These are phyloP conservation scores for Netelia inedita DNA, from an alignment of 2,888 invertebrate species.

Conservation along the genomic window DNA sequence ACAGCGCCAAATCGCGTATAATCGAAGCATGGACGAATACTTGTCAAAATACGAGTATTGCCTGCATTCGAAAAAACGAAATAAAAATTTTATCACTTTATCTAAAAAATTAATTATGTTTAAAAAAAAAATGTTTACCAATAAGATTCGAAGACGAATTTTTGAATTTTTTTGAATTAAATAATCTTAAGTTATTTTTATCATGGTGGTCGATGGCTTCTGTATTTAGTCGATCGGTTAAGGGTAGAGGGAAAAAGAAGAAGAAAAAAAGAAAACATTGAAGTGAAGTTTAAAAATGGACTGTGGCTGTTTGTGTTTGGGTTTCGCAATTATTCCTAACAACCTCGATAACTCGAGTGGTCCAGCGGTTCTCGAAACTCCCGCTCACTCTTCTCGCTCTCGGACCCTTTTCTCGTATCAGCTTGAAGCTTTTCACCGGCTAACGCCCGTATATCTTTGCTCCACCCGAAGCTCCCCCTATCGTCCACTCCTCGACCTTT, in stretches of 20 bases:
- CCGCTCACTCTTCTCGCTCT: constrained; percentile 20
- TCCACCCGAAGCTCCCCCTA: neutral
- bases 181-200: no score
- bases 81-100: no score
- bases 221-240: neutral
- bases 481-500: neutral
- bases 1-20: neutral
- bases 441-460: constrained; percentile 37
- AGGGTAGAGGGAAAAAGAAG: neutral
- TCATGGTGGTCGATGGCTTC: no score
- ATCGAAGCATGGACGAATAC: neutral
- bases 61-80: neutral
- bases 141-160: no score
- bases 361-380: constrained; percentile 68
- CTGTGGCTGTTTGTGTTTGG: constrained; percentile 32
- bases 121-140: no score
- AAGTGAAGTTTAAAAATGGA: constrained; percentile 12
- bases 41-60: neutral
- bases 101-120: no score
- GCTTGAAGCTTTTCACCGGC: constrained; percentile 35
- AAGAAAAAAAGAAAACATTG: neutral
- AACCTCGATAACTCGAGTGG: constrained; percentile 75
- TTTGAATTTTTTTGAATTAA: no score
- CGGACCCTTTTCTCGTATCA: constrained; percentile 21
- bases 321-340: constrained; percentile 78